Base-by-base conservation (phyloP, 2,888 invertebrate species). In the Leptopilina syphax region DNA sequence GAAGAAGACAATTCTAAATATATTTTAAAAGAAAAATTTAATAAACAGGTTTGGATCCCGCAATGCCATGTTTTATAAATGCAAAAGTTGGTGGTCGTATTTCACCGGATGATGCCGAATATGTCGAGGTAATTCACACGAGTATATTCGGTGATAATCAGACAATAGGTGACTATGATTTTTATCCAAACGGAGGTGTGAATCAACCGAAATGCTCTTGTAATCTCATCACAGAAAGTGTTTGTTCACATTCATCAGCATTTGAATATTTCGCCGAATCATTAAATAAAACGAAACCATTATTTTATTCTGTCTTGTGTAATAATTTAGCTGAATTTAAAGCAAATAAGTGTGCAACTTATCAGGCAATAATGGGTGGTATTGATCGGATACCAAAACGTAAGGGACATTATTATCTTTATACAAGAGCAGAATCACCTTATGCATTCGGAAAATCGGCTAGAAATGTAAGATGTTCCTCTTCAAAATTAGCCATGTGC, bases 71-170 rank as follows among this genome's bases (percentile, higher is more conserved):
- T 0, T 92, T 92, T 82, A 76, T 50, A 4, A 13, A 79, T 0
- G 88, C 89, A 3, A 80, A 77, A 0, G 24, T 79, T 4, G 87
- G 84, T 0, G 67, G 83, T 0, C 84, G 91, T 27, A 88, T 93
- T 13, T 91, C 92, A 8, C 80, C 79, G 3, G 84, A 83, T 0
- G 92, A 92, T 78, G 92, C 91, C 2, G 78, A 82, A 0, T 87
- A 90, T 80, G 92, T 92, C 0, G 89, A 92, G 81, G 89, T 92
- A 7, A 90, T 92, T 63, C 92, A 92, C 83, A 92, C 92, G 5
- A 91, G 91, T 4, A 77, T 88, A 0, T 85, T 92, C 0, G 92
- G 92, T 3, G 89, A 87, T 77, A 67, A 83, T 0, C 50, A 80
- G 0, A 84, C 90, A 0, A 85, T 92, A 13, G 92, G 92, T 8